phyloP scores from a whole-genome alignment of 2,888 invertebrate species.

The Pocota personata region DNA sequence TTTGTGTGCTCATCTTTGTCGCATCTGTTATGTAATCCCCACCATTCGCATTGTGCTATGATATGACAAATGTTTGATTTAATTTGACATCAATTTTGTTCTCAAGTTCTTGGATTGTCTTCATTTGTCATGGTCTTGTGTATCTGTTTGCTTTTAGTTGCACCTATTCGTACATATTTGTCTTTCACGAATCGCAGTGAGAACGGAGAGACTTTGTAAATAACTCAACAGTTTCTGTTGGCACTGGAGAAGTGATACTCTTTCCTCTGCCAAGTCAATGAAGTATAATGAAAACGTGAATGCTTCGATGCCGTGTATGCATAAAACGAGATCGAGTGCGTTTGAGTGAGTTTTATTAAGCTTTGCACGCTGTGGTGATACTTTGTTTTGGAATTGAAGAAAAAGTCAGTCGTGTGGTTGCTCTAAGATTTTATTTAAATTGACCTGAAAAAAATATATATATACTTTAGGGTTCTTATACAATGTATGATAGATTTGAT shows the following conservation, averaged over 20 bases:
- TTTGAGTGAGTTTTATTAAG: constrained; percentile 41
- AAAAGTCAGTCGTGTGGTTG: neutral
- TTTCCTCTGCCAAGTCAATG: constrained; percentile 9
- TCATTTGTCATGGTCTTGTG: constrained; percentile 34
- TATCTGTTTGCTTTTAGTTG: constrained; percentile 15
- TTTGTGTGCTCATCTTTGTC: constrained; percentile 37
- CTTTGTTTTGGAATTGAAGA: constrained; percentile 13
- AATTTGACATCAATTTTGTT: constrained; percentile 62
- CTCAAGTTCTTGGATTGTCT: constrained; percentile 37
- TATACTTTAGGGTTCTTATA: no score
- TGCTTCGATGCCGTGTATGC: neutral
- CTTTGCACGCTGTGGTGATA: constrained; percentile 6
- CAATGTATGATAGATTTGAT: no score
- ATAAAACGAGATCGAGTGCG: neutral
- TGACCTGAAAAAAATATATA: no score
- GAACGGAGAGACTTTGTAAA: neutral
- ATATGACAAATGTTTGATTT: constrained; percentile 52
- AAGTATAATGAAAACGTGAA: neutral
- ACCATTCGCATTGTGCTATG: constrained; percentile 5
- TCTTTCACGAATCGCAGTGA: neutral
- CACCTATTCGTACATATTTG: neutral
- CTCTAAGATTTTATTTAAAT: no score
- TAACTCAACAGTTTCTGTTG: constrained; percentile 18
- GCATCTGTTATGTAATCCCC: constrained; percentile 47
- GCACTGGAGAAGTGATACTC: neutral